Evolutionary conservation across 2,113 vertebrate genomes (phyloP).

Genomic region (Colaptes auratus): DNA sequence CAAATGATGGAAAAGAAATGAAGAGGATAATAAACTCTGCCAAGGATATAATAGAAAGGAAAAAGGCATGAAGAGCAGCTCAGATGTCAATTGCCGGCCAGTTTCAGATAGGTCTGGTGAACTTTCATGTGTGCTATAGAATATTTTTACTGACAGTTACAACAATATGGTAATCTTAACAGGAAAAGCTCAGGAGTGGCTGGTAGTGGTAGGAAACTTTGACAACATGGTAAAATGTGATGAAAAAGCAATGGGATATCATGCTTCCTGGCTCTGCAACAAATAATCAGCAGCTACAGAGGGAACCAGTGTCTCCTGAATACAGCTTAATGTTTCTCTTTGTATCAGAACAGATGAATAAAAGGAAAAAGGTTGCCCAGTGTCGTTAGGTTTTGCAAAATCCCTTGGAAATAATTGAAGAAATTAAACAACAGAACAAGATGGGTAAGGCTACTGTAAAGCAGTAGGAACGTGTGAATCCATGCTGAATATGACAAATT

Average conservation of each 20-base stretch:
- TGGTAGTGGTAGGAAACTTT: neutral
- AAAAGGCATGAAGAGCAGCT: neutral
- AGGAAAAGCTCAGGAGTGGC: neutral
- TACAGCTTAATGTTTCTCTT: neutral
- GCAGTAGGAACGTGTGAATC: neutral
- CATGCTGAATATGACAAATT: neutral
- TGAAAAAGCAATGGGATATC: neutral
- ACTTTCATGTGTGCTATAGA: neutral
- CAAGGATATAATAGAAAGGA: neutral
- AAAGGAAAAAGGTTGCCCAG: neutral
- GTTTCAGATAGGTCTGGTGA: neutral
- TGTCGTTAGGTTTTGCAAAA: neutral
- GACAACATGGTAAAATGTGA: neutral
- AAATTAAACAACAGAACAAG: neutral
- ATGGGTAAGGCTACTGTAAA: neutral
- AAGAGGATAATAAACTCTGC: neutral
- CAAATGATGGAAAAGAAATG: neutral
- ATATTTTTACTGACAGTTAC: neutral
- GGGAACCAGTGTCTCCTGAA: neutral
- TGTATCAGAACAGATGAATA: neutral
- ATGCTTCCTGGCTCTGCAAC: neutral
- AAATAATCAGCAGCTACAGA: neutral
- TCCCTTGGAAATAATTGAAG: neutral
- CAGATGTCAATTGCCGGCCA: neutral
- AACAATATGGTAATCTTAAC: neutral